phyloP scores from a whole-genome alignment of 2,113 vertebrate genomes.

The Stictonetta naevosa region DNA sequence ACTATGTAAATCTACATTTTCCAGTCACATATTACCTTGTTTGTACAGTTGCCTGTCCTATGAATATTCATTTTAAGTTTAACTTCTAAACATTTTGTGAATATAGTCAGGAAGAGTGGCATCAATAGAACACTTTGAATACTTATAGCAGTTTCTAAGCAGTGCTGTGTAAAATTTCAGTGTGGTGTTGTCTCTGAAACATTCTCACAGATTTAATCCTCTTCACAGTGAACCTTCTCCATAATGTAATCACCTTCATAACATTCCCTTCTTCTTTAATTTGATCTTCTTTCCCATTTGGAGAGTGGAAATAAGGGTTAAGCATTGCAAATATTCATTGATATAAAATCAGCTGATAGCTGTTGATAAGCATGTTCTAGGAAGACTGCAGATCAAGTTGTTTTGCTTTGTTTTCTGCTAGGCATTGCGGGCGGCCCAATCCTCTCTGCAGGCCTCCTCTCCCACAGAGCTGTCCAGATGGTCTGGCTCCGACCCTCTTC shows the following conservation, averaged over 20 bases:
- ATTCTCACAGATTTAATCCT: background rate
- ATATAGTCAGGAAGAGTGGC: background rate
- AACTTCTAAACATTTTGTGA: background rate
- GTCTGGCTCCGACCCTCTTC: conserved; percentile 11
- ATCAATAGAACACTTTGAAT: background rate
- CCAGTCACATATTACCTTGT: background rate
- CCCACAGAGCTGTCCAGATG: conserved; percentile 55
- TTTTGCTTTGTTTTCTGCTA: conserved; percentile 37
- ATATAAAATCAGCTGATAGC: background rate
- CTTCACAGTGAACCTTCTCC: background rate
- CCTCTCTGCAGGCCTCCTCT: conserved; percentile 46
- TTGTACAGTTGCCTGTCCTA: background rate
- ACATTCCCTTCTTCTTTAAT: background rate
- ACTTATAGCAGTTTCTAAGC: background rate
- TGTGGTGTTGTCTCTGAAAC: background rate
- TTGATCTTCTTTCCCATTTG: background rate
- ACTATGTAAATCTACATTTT: background rate
- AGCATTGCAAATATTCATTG: background rate
- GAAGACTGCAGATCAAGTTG: background rate
- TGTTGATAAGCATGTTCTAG: background rate
- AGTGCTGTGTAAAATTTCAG: rapidly evolving
- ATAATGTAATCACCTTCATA: background rate
- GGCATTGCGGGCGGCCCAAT: background rate
- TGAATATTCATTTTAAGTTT: conserved; percentile 5
- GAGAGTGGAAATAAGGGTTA: background rate